Conservation (phyloP, 2,113 vertebrate genomes). For the Gallinago undulata region DNA sequence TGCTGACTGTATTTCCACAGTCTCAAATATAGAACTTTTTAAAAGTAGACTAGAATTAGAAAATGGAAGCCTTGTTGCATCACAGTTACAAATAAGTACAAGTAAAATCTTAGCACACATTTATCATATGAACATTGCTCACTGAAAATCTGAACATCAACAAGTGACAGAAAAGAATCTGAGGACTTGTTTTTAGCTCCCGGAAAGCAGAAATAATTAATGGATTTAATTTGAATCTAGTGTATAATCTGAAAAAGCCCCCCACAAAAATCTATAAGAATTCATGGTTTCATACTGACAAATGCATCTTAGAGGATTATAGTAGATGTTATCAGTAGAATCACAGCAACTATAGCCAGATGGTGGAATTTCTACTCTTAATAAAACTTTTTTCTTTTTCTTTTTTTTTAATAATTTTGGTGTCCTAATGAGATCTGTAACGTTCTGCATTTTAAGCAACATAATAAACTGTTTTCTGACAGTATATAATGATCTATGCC, state of each 20-base stretch:
- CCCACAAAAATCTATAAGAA: neutral
- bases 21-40: neutral
- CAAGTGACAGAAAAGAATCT: conserved; percentile 15
- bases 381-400: neutral
- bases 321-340: neutral
- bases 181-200: conserved; percentile 1
- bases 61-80: neutral
- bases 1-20: neutral
- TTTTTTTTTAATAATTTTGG: neutral
- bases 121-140: neutral
- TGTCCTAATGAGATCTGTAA: neutral
- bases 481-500: neutral
- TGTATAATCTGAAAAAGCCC: neutral
- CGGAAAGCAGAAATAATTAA: conserved; percentile 1
- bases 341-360: neutral
- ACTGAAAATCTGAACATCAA: neutral
- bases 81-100: neutral
- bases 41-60: neutral
- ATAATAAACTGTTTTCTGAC: neutral
- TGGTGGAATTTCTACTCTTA: neutral
- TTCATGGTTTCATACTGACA: neutral
- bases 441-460: neutral
- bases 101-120: neutral
- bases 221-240: conserved; percentile 8
- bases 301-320: neutral